Base-by-base conservation (phyloP, 2,888 invertebrate species). In the Zaprionus bogoriensis region DNA sequence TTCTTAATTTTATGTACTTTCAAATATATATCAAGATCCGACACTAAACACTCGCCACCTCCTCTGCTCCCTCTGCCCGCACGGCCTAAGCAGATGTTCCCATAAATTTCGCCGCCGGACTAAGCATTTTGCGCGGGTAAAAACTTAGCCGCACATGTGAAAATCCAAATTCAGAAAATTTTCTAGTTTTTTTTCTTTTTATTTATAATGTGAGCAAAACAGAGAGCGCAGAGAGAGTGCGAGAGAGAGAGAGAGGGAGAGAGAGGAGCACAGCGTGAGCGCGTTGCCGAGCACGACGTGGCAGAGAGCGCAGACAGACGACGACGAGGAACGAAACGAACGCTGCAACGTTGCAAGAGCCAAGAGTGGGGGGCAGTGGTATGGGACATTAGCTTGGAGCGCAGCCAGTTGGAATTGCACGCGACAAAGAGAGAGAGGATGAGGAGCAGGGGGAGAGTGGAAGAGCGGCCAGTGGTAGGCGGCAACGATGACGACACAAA, bases 381-480 rank as follows among this genome's bases (percentile, higher is more conserved):
- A 23, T 10, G 53, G 74, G 70, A 62, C 65, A 63, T 65, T 74
- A 61, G 83, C 74, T 89, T 89, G 89, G 89, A 89, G 89, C 86
- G 73, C 82, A 88, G 89, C 89, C 89, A 89, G 89, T 89, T 89
- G 88, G 61, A 67, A 76, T 64, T 77, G 76, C 76, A 76, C 59
- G 73, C 69, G 69, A 74, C 67, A 77, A 68, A 70, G 71, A 59
- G 48, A 51, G 48, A 44, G 32, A 47, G 36, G 42, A 47, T 22
- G 67, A 51, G 44, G 36, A 30, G n/a, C 20, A 39, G 27, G 32
- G 47, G 23, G 48, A 12, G 12, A 12, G 20, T 20, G 32, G 41
- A 38, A 9, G 30, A 45, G 28, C 20, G 46, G 47, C 30, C 12
- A 48, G 53, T 44, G 45, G 59, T 48, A 63, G 68, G 67, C 58